Percentiles rank a stretch among this genome's conserved stretches.
phyloP scores from a whole-genome alignment of 1,140 invertebrate genomes.

The Planococcus citri region DNA sequence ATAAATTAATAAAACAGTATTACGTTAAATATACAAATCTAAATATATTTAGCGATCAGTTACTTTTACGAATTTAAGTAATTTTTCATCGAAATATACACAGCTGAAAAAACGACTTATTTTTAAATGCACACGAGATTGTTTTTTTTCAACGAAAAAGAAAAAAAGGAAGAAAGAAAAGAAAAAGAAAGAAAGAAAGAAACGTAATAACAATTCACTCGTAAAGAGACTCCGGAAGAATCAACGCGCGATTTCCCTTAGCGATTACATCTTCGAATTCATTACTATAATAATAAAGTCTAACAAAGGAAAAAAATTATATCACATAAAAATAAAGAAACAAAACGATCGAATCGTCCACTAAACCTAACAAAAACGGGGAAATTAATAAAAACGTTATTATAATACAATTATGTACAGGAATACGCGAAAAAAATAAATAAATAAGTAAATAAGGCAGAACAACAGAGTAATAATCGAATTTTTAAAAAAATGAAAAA shows the following conservation, averaged over 20 bases:
- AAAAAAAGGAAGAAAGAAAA: too few relatives aligned
- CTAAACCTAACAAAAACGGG: not conserved
- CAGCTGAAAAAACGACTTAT: constrained; percentile 2
- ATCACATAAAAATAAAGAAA: constrained; percentile 19
- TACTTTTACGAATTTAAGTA: not conserved
- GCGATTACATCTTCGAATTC: not conserved
- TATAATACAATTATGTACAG: constrained; percentile 11
- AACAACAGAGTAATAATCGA: constrained; percentile 11
- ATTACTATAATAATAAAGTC: not conserved
- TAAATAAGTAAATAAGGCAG: constrained; percentile 13
- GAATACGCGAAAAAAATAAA: not conserved
- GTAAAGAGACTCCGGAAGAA: not conserved
- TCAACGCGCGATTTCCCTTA: not conserved
- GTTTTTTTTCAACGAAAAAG: too few relatives aligned
- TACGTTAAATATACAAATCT: constrained; percentile 6
- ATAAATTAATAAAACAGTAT: not conserved
- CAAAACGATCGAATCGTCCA: constrained; percentile 11
- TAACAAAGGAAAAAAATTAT: constrained; percentile 13
- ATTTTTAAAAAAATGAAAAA: not conserved
- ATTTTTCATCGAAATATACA: not conserved
- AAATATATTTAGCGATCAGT: constrained; percentile 2
- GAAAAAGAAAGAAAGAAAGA: not conserved
- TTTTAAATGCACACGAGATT: not conserved
- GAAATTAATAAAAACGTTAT: constrained; percentile 19
- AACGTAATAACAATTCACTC: not conserved